Conservation (phyloP, 2,888 invertebrate genomes). For the Saturnia pavonia region DNA sequence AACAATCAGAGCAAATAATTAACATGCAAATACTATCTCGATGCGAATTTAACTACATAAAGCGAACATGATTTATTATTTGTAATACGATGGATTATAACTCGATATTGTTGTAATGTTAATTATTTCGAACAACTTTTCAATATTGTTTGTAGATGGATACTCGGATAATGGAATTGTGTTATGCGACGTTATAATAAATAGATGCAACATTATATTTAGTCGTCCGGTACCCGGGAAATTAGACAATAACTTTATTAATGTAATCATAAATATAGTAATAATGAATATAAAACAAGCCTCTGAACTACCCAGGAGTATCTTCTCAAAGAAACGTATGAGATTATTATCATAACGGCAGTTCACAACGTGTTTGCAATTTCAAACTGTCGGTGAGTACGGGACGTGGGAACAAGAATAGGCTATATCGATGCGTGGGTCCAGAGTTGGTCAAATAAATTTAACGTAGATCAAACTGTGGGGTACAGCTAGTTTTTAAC, state of each 20-base stretch:
- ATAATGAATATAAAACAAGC: too few species aligned
- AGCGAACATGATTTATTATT: neutral
- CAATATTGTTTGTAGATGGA: neutral
- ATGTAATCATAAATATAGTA: neutral
- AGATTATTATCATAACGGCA: too few species aligned
- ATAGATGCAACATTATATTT: neutral
- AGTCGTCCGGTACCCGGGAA: neutral
- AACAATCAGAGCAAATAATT: neutral
- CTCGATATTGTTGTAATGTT: neutral
- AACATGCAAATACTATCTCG: neutral
- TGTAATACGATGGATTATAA: neutral
- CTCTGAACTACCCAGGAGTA: too few species aligned
- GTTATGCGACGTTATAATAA: neutral
- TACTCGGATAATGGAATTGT: neutral
- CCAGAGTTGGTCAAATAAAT: too few species aligned
- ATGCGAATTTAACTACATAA: neutral
- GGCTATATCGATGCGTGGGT: too few species aligned
- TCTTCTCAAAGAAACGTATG: too few species aligned
- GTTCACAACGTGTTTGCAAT: too few species aligned
- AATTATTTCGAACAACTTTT: neutral
- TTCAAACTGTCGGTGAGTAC: too few species aligned
- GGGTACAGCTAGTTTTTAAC: too few species aligned
- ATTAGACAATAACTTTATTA: neutral
- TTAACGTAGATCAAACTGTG: too few species aligned
- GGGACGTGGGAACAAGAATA: too few species aligned